Conservation (phyloP, 92 coral and sea anemone species). For the Siderastrea radians region DNA sequence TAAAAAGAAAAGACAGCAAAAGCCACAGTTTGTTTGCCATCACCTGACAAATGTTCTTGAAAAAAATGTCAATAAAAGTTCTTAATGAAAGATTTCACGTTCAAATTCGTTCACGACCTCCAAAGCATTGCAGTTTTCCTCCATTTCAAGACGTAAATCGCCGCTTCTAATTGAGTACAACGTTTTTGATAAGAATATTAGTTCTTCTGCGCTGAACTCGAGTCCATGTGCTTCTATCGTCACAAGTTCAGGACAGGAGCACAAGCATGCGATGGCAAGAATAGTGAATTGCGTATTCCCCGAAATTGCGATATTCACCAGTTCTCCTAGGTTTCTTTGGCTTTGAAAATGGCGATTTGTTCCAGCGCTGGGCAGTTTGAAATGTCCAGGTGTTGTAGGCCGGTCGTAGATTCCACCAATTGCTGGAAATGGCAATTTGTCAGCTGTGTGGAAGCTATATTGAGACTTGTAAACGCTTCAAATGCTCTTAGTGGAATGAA, state of each 20-base stretch:
- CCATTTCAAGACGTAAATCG: slow-evolving; percentile 9
- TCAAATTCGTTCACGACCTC: background rate
- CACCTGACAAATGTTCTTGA: background rate
- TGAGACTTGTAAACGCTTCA: background rate
- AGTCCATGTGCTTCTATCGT: too few species aligned
- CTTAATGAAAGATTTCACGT: background rate
- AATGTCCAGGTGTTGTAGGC: slow-evolving; percentile 3
- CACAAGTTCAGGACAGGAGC: too few species aligned
- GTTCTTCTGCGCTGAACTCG: slow-evolving; percentile 19
- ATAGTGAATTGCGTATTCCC: slow-evolving; percentile 17
- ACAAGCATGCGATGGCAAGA: slow-evolving; percentile 8
- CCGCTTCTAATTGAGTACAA: slow-evolving; percentile 14
- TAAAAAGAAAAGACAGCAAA: background rate
- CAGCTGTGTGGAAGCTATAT: background rate
- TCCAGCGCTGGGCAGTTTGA: slow-evolving; percentile 13
- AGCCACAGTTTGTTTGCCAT: background rate
- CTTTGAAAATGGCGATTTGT: slow-evolving; percentile 16
- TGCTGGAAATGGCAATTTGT: slow-evolving; percentile 18
- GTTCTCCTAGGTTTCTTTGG: background rate
- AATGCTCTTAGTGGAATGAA: background rate
- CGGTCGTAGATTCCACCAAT: background rate
- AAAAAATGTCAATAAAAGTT: background rate
- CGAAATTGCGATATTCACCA: slow-evolving; percentile 2
- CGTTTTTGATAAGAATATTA: slow-evolving; percentile 23
- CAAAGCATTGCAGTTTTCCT: slow-evolving; percentile 16